Percentiles rank a stretch among this genome's conserved stretches.
Conservation (phyloP, 2,797 vertebrate genomes). For the Gallinago solitaria region DNA sequence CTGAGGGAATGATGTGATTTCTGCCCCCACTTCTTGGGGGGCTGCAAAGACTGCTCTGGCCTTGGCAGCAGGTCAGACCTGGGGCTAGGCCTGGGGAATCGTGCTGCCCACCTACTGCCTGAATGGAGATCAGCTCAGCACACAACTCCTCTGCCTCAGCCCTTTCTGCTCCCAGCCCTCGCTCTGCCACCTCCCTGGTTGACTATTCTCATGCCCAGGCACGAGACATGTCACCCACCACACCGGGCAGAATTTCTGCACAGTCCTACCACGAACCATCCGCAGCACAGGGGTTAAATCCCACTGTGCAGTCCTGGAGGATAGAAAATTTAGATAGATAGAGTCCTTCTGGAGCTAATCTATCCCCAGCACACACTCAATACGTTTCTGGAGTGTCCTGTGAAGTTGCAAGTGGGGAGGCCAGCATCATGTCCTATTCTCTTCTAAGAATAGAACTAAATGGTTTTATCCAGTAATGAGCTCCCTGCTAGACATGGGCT, state of each 20-base stretch:
- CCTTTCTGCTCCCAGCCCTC: not conserved
- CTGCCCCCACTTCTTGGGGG: not conserved
- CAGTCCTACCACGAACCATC: accelerated
- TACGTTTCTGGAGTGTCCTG: not conserved
- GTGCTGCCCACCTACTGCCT: not conserved
- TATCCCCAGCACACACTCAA: not conserved
- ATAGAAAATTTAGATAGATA: not conserved
- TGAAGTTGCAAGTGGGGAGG: not conserved
- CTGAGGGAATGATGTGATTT: slow-evolving; percentile 15
- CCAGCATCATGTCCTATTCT: not conserved
- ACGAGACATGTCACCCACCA: accelerated
- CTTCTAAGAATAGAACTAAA: not conserved
- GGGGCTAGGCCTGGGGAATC: not conserved
- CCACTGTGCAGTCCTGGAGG: not conserved
- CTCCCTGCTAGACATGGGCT: not conserved
- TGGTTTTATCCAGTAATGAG: not conserved
- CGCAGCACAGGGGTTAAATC: not conserved
- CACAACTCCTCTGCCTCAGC: not conserved
- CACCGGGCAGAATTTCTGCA: not conserved
- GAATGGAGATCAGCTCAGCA: not conserved
- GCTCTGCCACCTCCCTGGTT: not conserved
- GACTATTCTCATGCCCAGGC: not conserved
- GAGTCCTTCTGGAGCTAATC: not conserved
- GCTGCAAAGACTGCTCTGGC: not conserved
- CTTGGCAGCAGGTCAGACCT: not conserved